Conservation (phyloP, 2,113 vertebrate genomes). For the Pelecanus crispus region DNA sequence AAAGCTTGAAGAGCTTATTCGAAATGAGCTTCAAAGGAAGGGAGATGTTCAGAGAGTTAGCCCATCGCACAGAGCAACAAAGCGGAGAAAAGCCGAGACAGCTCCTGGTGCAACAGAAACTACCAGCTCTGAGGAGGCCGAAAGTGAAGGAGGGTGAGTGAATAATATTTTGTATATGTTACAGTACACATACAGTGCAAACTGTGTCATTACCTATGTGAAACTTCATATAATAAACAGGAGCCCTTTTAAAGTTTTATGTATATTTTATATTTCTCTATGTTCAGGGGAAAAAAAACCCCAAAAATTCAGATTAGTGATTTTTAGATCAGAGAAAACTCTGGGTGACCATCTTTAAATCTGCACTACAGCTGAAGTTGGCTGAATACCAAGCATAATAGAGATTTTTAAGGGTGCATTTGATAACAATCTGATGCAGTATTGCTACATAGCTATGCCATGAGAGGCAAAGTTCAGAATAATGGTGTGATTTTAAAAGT, state of each 20-base stretch:
- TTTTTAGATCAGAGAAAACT: background rate
- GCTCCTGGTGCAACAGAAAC: conserved; percentile 58
- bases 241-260: background rate
- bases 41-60: conserved; percentile 59
- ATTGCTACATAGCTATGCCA: background rate
- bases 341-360: background rate
- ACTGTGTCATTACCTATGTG: background rate
- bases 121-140: conserved; percentile 90
- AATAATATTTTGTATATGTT: background rate
- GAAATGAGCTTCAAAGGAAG: conserved; percentile 78
- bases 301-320: background rate
- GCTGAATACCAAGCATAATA: background rate
- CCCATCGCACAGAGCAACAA: conserved; percentile 74
- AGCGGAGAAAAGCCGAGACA: conserved; percentile 72
- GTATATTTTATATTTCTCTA: background rate
- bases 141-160: conserved; percentile 97
- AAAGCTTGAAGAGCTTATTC: conserved; percentile 80
- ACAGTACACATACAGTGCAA: background rate
- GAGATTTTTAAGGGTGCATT: background rate
- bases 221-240: background rate
- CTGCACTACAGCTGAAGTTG: background rate
- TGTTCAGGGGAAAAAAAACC: background rate
- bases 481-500: background rate
- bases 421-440: background rate
- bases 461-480: conserved; percentile 6